Conservation (phyloP, 2,888 invertebrate species). For the Morpho deidamia region DNA sequence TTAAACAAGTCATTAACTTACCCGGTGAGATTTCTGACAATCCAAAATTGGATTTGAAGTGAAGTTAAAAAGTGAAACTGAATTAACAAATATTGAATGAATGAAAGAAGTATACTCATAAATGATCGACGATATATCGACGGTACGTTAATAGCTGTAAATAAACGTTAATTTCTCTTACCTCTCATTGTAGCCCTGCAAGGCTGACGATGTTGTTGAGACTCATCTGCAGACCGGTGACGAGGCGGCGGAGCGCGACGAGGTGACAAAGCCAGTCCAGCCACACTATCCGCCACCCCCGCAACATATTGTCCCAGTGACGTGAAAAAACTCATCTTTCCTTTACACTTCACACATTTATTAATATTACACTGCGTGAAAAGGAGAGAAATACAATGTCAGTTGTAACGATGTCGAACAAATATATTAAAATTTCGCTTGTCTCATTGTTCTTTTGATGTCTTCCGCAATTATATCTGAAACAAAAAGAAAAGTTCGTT, state of each 20-base stretch:
- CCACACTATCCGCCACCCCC: conserved; percentile 90
- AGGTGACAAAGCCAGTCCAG: conserved; percentile 87
- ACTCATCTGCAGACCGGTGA: conserved; percentile 80
- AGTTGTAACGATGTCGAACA: too few relatives aligned
- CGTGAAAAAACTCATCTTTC: conserved; percentile 89
- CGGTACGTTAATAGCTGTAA: too few relatives aligned
- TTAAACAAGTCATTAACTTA: too few relatives aligned
- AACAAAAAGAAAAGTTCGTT: conserved; percentile 5
- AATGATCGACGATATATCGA: too few relatives aligned
- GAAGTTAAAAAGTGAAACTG: too few relatives aligned
- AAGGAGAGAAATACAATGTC: not conserved
- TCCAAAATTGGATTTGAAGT: too few relatives aligned
- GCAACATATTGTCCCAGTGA: conserved; percentile 91
- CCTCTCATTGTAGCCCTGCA: conserved; percentile 33
- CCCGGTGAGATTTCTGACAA: too few relatives aligned
- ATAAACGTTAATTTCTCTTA: not conserved
- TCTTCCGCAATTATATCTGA: conserved; percentile 7
- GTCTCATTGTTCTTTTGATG: not conserved
- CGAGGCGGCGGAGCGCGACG: conserved; percentile 84
- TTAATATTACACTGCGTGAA: not conserved
- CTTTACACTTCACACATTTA: conserved; percentile 8
- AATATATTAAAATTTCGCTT: not conserved
- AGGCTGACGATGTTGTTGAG: conserved; percentile 56
- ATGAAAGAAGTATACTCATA: too few relatives aligned
- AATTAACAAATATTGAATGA: too few relatives aligned